Percentiles rank a stretch among this genome's conserved stretches.
These are phyloP conservation scores for Tympanoctomys barrerae DNA, from an alignment of 2,797 vertebrate genomes.

Conservation along the genomic window DNA sequence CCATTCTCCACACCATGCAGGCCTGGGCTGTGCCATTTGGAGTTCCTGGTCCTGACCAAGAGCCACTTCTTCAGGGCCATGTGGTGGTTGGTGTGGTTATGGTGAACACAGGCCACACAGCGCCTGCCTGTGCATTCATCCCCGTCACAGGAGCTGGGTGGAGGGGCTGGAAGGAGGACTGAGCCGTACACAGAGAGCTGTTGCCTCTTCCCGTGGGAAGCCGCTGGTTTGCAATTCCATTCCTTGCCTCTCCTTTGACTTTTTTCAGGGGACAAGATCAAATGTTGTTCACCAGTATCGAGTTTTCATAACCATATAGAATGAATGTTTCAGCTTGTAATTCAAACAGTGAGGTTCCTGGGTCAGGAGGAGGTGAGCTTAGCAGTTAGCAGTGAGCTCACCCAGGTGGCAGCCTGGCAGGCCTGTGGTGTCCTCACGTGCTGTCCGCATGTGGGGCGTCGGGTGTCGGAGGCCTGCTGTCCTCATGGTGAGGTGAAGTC, in stretches of 20 bases:
- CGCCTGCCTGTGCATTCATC: background rate
- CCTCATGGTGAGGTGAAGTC: background rate
- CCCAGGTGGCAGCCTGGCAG: too few relatives aligned
- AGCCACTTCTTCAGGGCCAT: too few relatives aligned
- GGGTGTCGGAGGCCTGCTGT: background rate
- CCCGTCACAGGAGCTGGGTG: background rate
- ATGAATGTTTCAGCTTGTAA: slow-evolving; percentile 69
- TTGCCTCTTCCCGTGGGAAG: background rate
- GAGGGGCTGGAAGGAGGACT: accelerated
- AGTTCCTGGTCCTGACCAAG: background rate
- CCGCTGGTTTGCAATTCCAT: background rate
- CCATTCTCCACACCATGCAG: too few relatives aligned
- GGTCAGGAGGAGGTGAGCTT: background rate
- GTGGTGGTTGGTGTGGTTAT: accelerated
- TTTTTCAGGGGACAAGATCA: slow-evolving; percentile 52
- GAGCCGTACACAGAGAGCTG: accelerated
- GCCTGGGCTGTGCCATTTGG: accelerated
- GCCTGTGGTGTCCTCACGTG: too few relatives aligned
- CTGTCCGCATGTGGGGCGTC: background rate
- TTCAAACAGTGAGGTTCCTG: background rate
- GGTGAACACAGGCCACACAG: background rate
- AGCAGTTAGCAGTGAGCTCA: too few relatives aligned
- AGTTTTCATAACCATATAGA: slow-evolving; percentile 53
- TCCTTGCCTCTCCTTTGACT: background rate
- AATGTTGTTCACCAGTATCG: slow-evolving; percentile 31